These are phyloP conservation scores for Torymus auratus DNA, from an alignment of 2,888 invertebrate species.

Conservation along the genomic window DNA sequence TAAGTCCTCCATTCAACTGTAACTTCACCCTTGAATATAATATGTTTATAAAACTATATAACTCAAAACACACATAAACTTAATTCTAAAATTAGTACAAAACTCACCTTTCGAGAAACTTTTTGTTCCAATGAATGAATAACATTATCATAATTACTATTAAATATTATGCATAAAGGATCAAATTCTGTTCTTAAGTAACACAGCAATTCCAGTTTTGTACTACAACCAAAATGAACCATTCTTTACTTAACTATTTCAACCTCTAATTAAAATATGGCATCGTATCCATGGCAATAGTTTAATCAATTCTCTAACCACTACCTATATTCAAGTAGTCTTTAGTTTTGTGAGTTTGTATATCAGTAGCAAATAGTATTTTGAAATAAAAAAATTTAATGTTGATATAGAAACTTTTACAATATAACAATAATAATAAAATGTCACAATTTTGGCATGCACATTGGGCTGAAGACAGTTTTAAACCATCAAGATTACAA, in stretches of 20 bases:
- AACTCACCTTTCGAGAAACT: conserved; percentile 81
- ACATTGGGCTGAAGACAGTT: conserved; percentile 66
- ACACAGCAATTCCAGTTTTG: conserved; percentile 85
- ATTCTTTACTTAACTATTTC: conserved; percentile 42
- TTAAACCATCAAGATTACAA: conserved; percentile 64
- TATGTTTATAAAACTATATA: conserved; percentile 20
- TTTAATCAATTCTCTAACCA: conserved; percentile 36
- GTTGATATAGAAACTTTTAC: neutral
- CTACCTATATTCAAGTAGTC: neutral
- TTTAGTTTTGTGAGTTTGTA: too few species aligned
- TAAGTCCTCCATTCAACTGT: conserved; percentile 84
- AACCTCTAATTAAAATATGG: conserved; percentile 18
- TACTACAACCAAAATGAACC: conserved; percentile 76
- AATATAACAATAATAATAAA: conserved; percentile 7
- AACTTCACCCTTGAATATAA: conserved; percentile 79
- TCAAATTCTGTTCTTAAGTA: conserved; percentile 93
- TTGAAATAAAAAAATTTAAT: conserved; percentile 25
- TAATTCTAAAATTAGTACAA: neutral
- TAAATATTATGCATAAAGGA: conserved; percentile 88
- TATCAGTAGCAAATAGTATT: conserved; percentile 8
- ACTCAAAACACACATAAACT: conserved; percentile 12
- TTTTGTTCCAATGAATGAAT: conserved; percentile 90
- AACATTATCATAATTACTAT: conserved; percentile 83
- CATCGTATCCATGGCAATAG: conserved; percentile 56
- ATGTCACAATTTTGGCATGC: conserved; percentile 70